Conservation (phyloP, 2,888 invertebrate species). For the Cantharis flavilabris region DNA sequence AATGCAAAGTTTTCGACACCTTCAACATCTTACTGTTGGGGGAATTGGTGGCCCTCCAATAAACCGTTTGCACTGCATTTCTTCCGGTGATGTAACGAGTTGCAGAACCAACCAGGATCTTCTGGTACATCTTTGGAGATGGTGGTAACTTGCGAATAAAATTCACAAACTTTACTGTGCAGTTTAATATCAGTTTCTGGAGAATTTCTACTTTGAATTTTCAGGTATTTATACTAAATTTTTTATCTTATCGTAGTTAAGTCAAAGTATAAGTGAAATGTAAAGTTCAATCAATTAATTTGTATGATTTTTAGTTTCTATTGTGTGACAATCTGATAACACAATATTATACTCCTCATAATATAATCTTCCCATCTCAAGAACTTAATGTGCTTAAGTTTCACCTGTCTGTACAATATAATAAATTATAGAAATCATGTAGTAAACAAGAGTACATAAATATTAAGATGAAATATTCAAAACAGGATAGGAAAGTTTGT, state of each 20-base stretch:
- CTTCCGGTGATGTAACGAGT: conserved; percentile 73
- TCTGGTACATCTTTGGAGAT: conserved; percentile 44
- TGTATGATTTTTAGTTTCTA: neutral
- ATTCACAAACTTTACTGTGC: neutral
- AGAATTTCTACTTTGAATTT: neutral
- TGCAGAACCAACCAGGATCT: conserved; percentile 67
- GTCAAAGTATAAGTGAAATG: neutral
- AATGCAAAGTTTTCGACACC: conserved; percentile 43
- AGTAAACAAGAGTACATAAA: too few species aligned
- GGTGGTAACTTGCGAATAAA: neutral
- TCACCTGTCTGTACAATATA: neutral
- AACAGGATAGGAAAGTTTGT: too few species aligned
- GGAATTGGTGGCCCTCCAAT: conserved; percentile 61
- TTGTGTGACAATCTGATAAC: neutral
- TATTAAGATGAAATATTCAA: too few species aligned
- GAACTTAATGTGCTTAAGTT: neutral
- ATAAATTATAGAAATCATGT: too few species aligned
- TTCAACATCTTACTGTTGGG: conserved; percentile 40
- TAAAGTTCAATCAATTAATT: neutral
- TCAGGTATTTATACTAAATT: neutral
- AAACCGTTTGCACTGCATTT: conserved; percentile 74
- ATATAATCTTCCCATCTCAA: neutral
- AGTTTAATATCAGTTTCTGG: neutral
- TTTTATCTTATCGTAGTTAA: neutral
- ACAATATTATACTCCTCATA: neutral